phyloP scores from a whole-genome alignment of 2,113 vertebrate genomes.

The Prochilodus magdalenae region DNA sequence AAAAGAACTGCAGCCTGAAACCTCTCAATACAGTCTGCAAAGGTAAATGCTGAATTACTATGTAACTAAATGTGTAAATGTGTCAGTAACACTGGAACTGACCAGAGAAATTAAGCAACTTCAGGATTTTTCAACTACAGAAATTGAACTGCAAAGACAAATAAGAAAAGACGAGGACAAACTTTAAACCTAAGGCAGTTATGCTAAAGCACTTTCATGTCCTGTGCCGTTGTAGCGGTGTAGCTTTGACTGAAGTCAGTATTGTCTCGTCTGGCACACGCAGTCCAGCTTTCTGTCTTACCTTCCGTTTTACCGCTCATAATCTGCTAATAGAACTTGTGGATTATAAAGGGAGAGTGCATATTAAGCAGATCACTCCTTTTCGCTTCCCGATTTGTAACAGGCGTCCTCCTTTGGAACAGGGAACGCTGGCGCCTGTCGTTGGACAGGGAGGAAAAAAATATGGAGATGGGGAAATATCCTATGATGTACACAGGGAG shows the following conservation, averaged over 20 bases:
- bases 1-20: too few species aligned
- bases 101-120: neutral
- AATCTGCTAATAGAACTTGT: conserved; percentile 79
- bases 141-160: neutral
- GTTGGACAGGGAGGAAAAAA: conserved; percentile 34
- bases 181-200: neutral
- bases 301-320: conserved; percentile 71
- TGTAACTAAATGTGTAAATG: too few species aligned
- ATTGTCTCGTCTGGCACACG: conserved; percentile 73
- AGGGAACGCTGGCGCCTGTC: conserved; percentile 52
- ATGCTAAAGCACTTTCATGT: neutral
- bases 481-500: conserved; percentile 57
- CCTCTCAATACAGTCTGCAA: too few species aligned
- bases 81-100: too few species aligned
- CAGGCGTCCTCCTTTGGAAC: conserved; percentile 56
- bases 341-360: conserved; percentile 72
- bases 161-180: neutral
- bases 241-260: conserved; percentile 62
- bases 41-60: too few species aligned
- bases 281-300: conserved; percentile 71
- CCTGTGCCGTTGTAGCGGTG: conserved; percentile 36
- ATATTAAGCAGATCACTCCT: conserved; percentile 73
- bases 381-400: conserved; percentile 73
- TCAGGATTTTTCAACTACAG: neutral
- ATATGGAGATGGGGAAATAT: conserved; percentile 52